Evolutionary conservation across 2,113 vertebrate genomes (phyloP).

Genomic region (Rhizomys pruinosus): DNA sequence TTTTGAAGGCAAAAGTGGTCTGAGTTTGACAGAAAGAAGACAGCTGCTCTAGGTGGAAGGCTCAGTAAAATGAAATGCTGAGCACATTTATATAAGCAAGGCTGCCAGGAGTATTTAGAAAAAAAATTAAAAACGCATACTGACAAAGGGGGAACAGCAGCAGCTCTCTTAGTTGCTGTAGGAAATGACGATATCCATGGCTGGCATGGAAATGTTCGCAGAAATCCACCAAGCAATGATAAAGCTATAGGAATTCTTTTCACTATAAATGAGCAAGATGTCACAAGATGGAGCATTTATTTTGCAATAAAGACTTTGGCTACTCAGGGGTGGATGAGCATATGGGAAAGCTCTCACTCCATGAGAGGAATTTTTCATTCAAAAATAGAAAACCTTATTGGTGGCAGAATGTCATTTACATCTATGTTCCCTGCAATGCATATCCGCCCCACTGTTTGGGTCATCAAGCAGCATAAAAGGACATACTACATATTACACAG

Average conservation of each 20-base stretch:
- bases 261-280: conserved; percentile 55
- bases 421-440: conserved; percentile 51
- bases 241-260: conserved; percentile 53
- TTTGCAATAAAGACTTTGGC: conserved; percentile 69
- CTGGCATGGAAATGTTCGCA: conserved; percentile 57
- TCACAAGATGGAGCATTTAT: conserved; percentile 53
- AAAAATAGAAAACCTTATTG: conserved; percentile 67
- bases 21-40: conserved; percentile 60
- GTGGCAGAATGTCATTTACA: conserved; percentile 62
- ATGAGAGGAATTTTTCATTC: conserved; percentile 68
- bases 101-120: conserved; percentile 37
- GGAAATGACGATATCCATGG: conserved; percentile 27
- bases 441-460: conserved; percentile 17
- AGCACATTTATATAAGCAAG: conserved; percentile 45
- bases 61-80: conserved; percentile 58
- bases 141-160: conserved; percentile 28
- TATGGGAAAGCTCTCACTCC: conserved; percentile 65
- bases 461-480: conserved; percentile 50
- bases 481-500: background rate
- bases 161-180: conserved; percentile 49
- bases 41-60: conserved; percentile 50
- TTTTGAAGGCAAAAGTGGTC: conserved; percentile 54
- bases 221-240: conserved; percentile 58
- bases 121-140: conserved; percentile 17
- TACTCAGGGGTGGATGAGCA: conserved; percentile 56